phyloP scores from a whole-genome alignment of 1,140 invertebrate species.

The Macrotrachela quadricornifera region DNA sequence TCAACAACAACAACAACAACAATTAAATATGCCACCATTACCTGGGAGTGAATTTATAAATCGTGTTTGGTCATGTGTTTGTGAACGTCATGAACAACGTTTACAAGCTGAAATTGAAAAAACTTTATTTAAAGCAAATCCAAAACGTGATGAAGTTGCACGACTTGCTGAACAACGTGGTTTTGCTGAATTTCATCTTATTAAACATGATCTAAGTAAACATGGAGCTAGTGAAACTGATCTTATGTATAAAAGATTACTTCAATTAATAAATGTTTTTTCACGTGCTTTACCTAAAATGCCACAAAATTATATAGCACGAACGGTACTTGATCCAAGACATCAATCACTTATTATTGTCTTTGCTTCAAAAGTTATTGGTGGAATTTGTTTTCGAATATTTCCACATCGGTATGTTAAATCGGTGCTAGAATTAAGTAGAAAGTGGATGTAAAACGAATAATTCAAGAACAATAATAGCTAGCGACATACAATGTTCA shows the following conservation, averaged over 20 bases:
- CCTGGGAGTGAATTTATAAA: background rate
- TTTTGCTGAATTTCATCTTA: constrained; percentile 72
- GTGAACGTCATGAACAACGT: background rate
- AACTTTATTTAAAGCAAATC: constrained; percentile 14
- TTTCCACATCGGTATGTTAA: constrained; percentile 43
- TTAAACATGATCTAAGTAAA: constrained; percentile 69
- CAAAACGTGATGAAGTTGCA: constrained; percentile 67
- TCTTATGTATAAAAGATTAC: constrained; percentile 43
- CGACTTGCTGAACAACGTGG: constrained; percentile 66
- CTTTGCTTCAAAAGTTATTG: constrained; percentile 74
- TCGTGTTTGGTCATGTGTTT: background rate
- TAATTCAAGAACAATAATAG: too few species aligned
- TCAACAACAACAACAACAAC: background rate
- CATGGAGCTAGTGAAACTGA: constrained; percentile 49
- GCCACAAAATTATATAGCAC: constrained; percentile 90
- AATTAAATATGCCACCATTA: background rate
- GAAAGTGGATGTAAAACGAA: too few species aligned
- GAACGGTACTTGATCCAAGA: constrained; percentile 89
- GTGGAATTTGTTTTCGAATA: constrained; percentile 89
- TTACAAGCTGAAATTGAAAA: constrained; percentile 43
- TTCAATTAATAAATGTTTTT: constrained; percentile 81
- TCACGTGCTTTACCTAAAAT: constrained; percentile 82
- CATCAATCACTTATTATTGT: constrained; percentile 73
- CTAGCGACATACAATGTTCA: too few species aligned
- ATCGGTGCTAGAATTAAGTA: too few species aligned